Base-by-base conservation (phyloP, 2,797 vertebrate genomes). In the Chloroceryle inda region DNA sequence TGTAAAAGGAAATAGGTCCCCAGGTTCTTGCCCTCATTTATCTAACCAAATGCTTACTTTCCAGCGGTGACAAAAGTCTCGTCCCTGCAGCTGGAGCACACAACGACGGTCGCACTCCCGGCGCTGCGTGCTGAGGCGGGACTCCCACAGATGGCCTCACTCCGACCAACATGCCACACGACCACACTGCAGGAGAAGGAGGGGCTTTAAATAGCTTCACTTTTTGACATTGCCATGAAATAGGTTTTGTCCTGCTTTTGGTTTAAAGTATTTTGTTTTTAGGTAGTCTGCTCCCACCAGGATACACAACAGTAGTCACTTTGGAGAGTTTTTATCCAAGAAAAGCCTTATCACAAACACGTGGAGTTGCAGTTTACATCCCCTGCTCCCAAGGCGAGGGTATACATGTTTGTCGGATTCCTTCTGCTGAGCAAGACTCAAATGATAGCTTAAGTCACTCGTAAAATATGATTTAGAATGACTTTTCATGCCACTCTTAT, bases 61-160 rank as follows among this genome's bases (percentile, higher is more conserved):
- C 99, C 99, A 59, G 98, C 99, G 12, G 99, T 99, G 63, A 99
- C 91, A 66, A 99, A 99, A 49, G 98, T 69, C 40, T 98, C 97
- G 6, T 99, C 98, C 2, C 94, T 98, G 75, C 96, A 98, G 90
- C 97, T 98, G 10, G 98, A 98, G 97, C 98, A 99, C 76, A 96
- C 59, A 17, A 99, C 73, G 0, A 97, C 71, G 64, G 98, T 97
- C 62, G 98, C 98, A 1, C 97, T 98, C 19, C 99, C 99, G 0
- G 98, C 92, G 7, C 90, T 98, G 38, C 97, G 95, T 4, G 98
- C 84, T 0, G 99, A 98, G 3, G 99, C 99, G 2, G 98, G 97
- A 58, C 98, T 98, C 53, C 99, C 98, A 8, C 99, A 99, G 73
- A 99, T 97, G 9, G 98, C 98, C 35, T 99, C 98, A 83, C 97